phyloP scores from a whole-genome alignment of 2,797 vertebrate species.

The Tauraco hartlaubi region DNA sequence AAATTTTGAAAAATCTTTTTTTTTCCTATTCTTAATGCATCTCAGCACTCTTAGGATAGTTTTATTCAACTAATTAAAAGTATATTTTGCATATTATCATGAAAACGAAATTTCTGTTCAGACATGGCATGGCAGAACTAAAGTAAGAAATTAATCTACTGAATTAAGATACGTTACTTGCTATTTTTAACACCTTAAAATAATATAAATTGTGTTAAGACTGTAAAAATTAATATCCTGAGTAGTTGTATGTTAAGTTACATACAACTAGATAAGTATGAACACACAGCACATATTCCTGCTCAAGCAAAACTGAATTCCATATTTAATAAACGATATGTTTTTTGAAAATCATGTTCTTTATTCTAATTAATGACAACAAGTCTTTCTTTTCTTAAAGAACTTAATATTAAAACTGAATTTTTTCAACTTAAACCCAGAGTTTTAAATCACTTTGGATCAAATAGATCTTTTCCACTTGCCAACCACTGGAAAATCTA shows the following conservation, averaged over 20 bases:
- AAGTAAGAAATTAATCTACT: background rate
- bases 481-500: background rate
- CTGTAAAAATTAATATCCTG: background rate
- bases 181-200: background rate
- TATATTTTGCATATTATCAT: background rate
- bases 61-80: background rate
- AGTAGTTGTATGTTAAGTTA: background rate
- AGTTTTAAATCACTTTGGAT: background rate
- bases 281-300: background rate
- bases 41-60: background rate
- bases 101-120: background rate
- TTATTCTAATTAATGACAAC: background rate
- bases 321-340: background rate
- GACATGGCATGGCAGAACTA: background rate
- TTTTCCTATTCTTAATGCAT: background rate
- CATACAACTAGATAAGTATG: background rate
- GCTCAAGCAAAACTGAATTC: background rate
- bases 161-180: background rate
- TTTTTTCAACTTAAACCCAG: background rate
- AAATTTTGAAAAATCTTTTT: background rate
- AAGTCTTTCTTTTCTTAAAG: background rate
- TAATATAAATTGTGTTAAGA: background rate
- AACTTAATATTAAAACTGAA: background rate
- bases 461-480: background rate
- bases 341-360: background rate